Percentiles rank a stretch among this genome's conserved stretches.
Evolutionary conservation across 2,888 invertebrate genomes (phyloP).

Genomic region (Melanchra persicariae): DNA sequence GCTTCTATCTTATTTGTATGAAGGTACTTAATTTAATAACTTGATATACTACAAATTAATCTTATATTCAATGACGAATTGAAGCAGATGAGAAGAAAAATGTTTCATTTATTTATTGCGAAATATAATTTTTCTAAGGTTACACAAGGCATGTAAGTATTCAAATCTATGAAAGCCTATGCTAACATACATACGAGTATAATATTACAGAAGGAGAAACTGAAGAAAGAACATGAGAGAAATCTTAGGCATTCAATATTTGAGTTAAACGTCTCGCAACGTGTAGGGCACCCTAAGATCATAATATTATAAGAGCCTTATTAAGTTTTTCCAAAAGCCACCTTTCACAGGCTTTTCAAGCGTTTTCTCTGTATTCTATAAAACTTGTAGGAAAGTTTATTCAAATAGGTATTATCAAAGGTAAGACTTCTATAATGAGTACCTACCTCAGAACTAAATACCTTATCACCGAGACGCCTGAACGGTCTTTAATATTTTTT

Average conservation of each 20-base stretch:
- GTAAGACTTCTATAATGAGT: conserved; percentile 4
- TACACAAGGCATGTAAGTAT: neutral
- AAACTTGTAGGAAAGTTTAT: neutral
- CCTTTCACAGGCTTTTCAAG: neutral
- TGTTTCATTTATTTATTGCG: neutral
- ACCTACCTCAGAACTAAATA: conserved; percentile 17
- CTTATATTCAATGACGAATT: neutral
- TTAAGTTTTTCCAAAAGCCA: neutral
- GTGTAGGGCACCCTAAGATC: neutral
- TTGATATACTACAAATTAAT: neutral
- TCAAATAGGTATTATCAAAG: conserved; percentile 1
- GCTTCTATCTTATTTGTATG: neutral
- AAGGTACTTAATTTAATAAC: neutral
- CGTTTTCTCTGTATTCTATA: conserved; percentile 1
- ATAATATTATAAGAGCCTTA: neutral
- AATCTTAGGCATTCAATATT: too few relatives aligned
- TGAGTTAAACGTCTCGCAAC: neutral
- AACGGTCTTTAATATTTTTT: conserved; percentile 37
- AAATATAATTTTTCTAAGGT: neutral
- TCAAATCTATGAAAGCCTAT: neutral
- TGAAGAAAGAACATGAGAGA: too few relatives aligned
- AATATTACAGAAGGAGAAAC: too few relatives aligned
- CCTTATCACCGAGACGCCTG: conserved; percentile 29
- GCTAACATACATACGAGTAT: too few relatives aligned
- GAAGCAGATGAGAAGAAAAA: neutral